Conservation (phyloP, 1,140 invertebrate genomes). For the Zaprionus capensis region DNA sequence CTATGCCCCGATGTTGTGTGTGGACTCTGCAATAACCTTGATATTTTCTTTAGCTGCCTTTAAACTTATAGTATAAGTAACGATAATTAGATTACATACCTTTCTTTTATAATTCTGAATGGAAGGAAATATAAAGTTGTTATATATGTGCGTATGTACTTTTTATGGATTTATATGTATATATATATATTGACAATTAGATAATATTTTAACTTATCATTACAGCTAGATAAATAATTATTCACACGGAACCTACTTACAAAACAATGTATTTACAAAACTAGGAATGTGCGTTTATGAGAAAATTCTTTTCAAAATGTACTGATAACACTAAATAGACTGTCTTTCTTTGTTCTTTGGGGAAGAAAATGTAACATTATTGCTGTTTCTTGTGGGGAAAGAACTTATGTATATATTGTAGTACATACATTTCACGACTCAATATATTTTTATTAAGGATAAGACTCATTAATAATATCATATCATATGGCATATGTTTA, state of each 20-base stretch:
- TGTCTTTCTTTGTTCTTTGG: not conserved
- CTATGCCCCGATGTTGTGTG: too few relatives aligned
- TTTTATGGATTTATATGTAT: too few relatives aligned
- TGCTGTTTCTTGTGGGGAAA: too few relatives aligned
- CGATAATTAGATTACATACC: too few relatives aligned
- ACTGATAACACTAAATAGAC: not conserved
- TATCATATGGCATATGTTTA: too few relatives aligned
- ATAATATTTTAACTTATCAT: slow-evolving; percentile 34
- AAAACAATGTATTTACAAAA: slow-evolving; percentile 72
- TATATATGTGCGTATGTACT: too few relatives aligned
- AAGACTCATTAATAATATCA: not conserved
- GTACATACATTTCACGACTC: not conserved
- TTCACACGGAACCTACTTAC: slow-evolving; percentile 47
- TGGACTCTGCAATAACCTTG: too few relatives aligned
- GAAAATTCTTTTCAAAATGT: not conserved
- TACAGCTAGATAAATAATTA: slow-evolving; percentile 49
- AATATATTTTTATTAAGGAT: not conserved
- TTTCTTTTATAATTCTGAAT: too few relatives aligned
- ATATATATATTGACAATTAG: slow-evolving; percentile 1
- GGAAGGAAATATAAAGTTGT: too few relatives aligned
- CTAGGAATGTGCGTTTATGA: slow-evolving; percentile 49
- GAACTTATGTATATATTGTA: not conserved
- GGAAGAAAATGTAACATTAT: not conserved
- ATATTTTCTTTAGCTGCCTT: too few relatives aligned
- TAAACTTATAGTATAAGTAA: too few relatives aligned